Percentiles rank a stretch among this genome's conserved stretches.
These are phyloP conservation scores for Chionomys nivalis DNA, from an alignment of 2,113 vertebrate genomes.

Conservation along the genomic window DNA sequence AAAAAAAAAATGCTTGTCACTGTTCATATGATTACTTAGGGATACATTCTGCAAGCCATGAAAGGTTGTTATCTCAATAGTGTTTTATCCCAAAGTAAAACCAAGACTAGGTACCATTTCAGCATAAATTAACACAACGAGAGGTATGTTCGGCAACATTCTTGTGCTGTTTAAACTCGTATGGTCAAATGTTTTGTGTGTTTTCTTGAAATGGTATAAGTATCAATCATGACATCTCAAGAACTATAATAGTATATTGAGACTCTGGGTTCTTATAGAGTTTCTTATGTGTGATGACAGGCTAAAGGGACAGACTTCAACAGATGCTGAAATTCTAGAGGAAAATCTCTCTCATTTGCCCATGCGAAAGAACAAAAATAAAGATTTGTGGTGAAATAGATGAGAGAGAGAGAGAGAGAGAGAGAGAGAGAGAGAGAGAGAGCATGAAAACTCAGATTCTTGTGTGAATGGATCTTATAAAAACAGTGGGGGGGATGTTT, in stretches of 20 bases:
- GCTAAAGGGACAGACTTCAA: not conserved
- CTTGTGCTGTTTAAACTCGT: not conserved
- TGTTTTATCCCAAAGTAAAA: slow-evolving; percentile 17
- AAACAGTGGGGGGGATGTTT: not conserved
- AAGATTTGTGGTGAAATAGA: not conserved
- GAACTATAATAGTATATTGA: not conserved
- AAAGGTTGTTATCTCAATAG: not conserved
- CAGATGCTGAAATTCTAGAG: not conserved
- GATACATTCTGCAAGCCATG: slow-evolving; percentile 15
- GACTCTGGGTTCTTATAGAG: not conserved
- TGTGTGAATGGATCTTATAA: not conserved
- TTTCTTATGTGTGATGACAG: not conserved
- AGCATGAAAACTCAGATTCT: not conserved
- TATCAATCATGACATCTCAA: not conserved
- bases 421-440: not conserved
- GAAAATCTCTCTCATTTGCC: not conserved
- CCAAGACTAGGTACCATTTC: not conserved
- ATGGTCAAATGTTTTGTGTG: not conserved
- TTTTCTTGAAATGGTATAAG: not conserved
- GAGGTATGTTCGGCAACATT: not conserved
- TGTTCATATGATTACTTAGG: not conserved
- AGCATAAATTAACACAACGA: not conserved
- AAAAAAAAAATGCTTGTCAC: slow-evolving; percentile 37
- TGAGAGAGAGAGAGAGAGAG: not conserved
- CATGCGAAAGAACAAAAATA: slow-evolving; percentile 17